Evolutionary conservation across 2,888 invertebrate species (phyloP), one percentile per base, ranked within the genome.

Genomic region (Oxytorus armatus): DNA sequence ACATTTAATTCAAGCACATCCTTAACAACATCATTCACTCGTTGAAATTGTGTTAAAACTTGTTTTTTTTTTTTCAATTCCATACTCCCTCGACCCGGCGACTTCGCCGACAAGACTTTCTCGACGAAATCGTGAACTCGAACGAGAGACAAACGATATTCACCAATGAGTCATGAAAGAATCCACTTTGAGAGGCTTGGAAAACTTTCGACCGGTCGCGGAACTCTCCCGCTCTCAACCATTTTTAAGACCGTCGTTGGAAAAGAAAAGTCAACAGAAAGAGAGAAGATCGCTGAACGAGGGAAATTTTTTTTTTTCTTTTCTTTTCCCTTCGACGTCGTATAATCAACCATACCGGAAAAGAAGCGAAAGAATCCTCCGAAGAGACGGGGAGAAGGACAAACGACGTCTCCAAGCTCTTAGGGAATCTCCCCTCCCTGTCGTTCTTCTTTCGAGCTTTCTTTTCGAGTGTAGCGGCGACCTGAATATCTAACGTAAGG

Each of bases 401-500:
- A 77, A 73, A 73, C 72, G 49, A 49, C 53, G 47, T 33, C 33
- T 39, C 70, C 72, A 39, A 73, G 57, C 57, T 66, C 66, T 66
- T 18, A 57, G 55, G 74, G 25, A 66, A 47, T 47, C 66, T 70
- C 47, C 47, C 36, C 49, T 36, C 51, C 49, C 77, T 39, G 36
- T 29, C 39, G 33, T 39, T 49, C 55, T 61, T 63, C 39, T 77
- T 77, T 57, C 49, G 49, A 69, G 63, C 72, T 36, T 63, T 44
- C 57, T 49, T 73, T 80, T 77, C 77, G 42, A 81, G 77, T 81
- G 49, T 51, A 53, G 49, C 39, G 33, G 25, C 74, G 80, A 77
- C 80, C 80, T 77, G 80, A 77, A 81, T 81, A 81, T 77, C 77
- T 63, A 63, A 73, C 77, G 42, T 57, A 57, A n/a, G 49, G 77